phyloP scores from a whole-genome alignment of 23 tunicate genomes.

The Halocynthia roretzi region DNA sequence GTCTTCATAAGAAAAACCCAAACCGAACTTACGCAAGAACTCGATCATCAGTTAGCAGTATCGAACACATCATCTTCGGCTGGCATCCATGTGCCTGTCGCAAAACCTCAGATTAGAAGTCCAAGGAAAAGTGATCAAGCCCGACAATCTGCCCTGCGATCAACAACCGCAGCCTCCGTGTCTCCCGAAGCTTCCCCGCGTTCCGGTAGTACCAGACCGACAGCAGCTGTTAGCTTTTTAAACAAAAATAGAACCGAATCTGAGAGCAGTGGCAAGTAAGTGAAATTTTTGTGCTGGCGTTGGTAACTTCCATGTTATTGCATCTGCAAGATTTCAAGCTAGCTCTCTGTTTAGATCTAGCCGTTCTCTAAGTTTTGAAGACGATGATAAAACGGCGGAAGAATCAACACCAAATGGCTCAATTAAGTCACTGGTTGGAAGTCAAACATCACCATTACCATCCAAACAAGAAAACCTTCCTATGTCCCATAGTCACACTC shows the following conservation, averaged over 20 bases:
- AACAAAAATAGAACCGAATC: constrained; percentile 59
- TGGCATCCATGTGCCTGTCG: not conserved
- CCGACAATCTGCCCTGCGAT: constrained; percentile 28
- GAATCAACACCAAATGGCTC: constrained; percentile 36
- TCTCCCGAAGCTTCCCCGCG: constrained; percentile 81
- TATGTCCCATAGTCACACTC: not conserved
- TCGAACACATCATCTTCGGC: constrained; percentile 13
- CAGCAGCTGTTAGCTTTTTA: constrained; percentile 6
- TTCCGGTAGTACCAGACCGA: constrained; percentile 42
- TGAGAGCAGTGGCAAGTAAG: constrained; percentile 80
- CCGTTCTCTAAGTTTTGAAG: constrained; percentile 68
- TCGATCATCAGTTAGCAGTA: constrained; percentile 24
- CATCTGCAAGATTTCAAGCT: not conserved
- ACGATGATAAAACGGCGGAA: constrained; percentile 56
- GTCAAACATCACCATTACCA: not conserved
- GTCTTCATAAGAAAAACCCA: constrained; percentile 71
- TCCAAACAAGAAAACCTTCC: not conserved
- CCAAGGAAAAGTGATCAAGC: constrained; percentile 76
- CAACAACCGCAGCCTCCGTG: constrained; percentile 1
- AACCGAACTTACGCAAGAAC: constrained; percentile 64
- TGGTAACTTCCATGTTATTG: not conserved
- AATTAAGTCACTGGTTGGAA: constrained; percentile 1
- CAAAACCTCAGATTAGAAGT: constrained; percentile 88
- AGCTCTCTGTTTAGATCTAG: constrained; percentile 36
- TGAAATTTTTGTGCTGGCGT: not conserved